Conservation (phyloP, 1,140 invertebrate genomes). For the Pentalonia nigronervosa region DNA sequence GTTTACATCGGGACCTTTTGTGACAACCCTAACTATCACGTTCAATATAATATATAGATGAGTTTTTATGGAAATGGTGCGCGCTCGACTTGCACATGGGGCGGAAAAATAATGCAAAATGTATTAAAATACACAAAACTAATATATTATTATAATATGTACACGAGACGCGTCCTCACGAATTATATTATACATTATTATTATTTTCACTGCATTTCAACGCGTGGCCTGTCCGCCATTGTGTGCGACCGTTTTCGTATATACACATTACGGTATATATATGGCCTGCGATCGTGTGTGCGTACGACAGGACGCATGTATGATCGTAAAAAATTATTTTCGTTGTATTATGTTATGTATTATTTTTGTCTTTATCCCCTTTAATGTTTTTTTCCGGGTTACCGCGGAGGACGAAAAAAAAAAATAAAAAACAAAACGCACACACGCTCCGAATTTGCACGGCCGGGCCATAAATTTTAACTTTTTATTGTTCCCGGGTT, state of each 20-base stretch:
- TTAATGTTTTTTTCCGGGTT: constrained; percentile 56
- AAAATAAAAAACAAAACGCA: constrained; percentile 5
- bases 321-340: constrained; percentile 41
- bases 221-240: constrained; percentile 40
- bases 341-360: neutral
- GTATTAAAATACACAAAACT: constrained; percentile 56
- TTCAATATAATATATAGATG: too few species aligned
- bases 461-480: constrained; percentile 54
- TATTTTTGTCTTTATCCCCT: constrained; percentile 58
- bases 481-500: constrained; percentile 51
- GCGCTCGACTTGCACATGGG: constrained; percentile 13
- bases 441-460: constrained; percentile 50
- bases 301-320: too few species aligned
- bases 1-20: constrained; percentile 51
- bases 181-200: constrained; percentile 21
- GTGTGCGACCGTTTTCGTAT: neutral
- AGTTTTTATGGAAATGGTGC: constrained; percentile 56
- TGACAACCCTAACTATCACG: constrained; percentile 16
- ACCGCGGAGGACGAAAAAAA: constrained; percentile 56
- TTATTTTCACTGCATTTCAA: constrained; percentile 41
- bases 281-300: neutral
- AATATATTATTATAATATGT: constrained; percentile 29
- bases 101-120: constrained; percentile 53
- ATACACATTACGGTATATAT: neutral
- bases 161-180: neutral